These are phyloP conservation scores for Nothocercus nigrocapillus DNA, from an alignment of 2,113 vertebrate species.

Conservation along the genomic window DNA sequence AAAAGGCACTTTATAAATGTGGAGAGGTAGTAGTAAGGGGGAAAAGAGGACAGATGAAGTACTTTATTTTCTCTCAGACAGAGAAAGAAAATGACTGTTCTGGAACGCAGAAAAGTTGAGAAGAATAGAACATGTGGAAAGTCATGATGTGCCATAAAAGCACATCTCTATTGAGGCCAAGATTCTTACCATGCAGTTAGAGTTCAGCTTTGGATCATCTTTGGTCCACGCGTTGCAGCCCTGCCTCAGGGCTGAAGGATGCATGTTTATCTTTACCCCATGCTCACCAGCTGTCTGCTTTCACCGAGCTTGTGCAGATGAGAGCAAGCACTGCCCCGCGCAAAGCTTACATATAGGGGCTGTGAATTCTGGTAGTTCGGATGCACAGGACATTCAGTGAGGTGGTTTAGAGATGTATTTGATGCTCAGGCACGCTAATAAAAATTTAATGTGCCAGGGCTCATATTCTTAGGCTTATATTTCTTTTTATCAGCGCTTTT, in stretches of 20 bases:
- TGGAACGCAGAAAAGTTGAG: background rate
- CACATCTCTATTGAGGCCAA: background rate
- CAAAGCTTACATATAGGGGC: background rate
- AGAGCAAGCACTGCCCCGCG: background rate
- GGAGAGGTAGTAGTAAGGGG: background rate
- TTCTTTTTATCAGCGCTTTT: background rate
- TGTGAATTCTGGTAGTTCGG: background rate
- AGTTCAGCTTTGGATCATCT: background rate
- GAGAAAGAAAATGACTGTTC: background rate
- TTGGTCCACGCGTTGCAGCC: background rate
- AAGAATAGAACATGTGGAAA: background rate
- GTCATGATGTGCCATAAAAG: background rate
- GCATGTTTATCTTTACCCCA: background rate
- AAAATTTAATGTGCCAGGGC: background rate
- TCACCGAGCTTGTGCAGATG: background rate
- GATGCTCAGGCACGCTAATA: background rate
- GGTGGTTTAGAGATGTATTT: background rate
- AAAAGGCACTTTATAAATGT: background rate
- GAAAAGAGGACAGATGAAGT: background rate
- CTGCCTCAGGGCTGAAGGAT: background rate
- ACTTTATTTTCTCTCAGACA: background rate
- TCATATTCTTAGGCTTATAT: background rate
- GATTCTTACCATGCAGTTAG: background rate
- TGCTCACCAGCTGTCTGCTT: background rate
- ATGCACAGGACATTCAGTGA: background rate